These are phyloP conservation scores for Drosophila sechellia DNA, from an alignment of 1,140 invertebrate genomes.

Conservation along the genomic window DNA sequence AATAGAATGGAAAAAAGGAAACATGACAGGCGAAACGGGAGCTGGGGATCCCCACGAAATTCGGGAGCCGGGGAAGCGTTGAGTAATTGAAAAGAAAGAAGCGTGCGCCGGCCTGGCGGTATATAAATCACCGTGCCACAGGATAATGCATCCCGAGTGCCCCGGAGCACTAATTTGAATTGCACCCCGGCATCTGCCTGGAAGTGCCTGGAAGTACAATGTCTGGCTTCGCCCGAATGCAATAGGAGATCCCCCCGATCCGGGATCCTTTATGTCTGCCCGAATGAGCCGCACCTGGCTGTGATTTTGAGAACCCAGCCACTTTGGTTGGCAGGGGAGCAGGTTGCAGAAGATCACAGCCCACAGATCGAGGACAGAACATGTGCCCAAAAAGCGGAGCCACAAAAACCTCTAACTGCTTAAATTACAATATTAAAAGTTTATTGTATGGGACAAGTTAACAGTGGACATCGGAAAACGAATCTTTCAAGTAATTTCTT, in stretches of 20 bases:
- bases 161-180: constrained; percentile 72
- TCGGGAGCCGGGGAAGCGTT: constrained; percentile 16
- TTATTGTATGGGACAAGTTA: constrained; percentile 28
- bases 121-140: constrained; percentile 69
- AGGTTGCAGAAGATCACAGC: constrained; percentile 47
- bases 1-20: constrained; percentile 39
- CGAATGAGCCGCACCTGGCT: constrained; percentile 49
- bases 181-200: constrained; percentile 56
- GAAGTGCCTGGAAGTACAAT: constrained; percentile 24
- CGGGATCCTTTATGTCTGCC: constrained; percentile 47
- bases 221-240: constrained; percentile 68
- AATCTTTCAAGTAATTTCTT: not conserved
- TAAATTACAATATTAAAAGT: constrained; percentile 67
- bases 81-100: constrained; percentile 67
- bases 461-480: not conserved
- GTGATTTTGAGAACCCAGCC: constrained; percentile 57
- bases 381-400: constrained; percentile 2
- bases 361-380: constrained; percentile 3
- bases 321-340: constrained; percentile 50
- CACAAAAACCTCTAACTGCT: constrained; percentile 42
- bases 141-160: constrained; percentile 72
- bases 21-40: constrained; percentile 65
- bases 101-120: constrained; percentile 39
- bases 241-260: constrained; percentile 57
- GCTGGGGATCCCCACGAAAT: constrained; percentile 34